Base-by-base conservation (phyloP, 2,888 invertebrate genomes). In the Eristalis arbustorum region DNA sequence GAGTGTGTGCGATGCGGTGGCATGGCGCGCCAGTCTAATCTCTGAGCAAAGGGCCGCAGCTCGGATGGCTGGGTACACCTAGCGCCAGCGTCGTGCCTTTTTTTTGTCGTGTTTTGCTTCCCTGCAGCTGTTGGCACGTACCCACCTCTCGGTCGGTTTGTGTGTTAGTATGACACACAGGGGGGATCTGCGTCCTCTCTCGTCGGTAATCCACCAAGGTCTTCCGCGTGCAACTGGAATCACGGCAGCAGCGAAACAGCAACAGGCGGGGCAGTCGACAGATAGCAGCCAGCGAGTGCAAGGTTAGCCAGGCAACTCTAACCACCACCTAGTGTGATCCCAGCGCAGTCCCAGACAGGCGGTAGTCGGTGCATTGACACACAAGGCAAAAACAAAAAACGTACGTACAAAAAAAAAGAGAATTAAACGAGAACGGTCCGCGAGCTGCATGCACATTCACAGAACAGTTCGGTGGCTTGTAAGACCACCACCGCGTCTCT, bases 111-210 rank as follows among this genome's bases (percentile, higher is more conserved):
- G 49, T 68, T 56, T 40, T 64, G 59, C 42, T 68, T 40, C 64
- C 63, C 49, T 57, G 34, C 31, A 42, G 64, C 77, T 63, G 62
- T 82, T 82, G 78, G 78, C 85, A 87, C 85, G 85, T 82, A 69
- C 69, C 74, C 71, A 67, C 82, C 68, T 75, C 25, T 25, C 25
- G 5, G 25, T 79, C 78, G 79, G 40, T 87, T 75, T 79, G 71
- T 87, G 66, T 82, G 82, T 82, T 82, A 78, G 82, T 87, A 71
- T 82, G 82, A 83, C 87, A 75, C 75, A 79, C 82, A 76, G 31
- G 0, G 31, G 31, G 6, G 62, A 57, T 63, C 66, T 22, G 66
- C 69, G 77, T 77, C 49, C 73, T n/a, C n/a, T 81, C 77, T 80
- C 80, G 49, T 77, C 63, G 49, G 75, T 74, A 82, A 83, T 83